Evolutionary conservation across 37 sponge, comb jelly and placozoan species (phyloP), one percentile per base, ranked within the genome.

Genomic region (Halichondria panicea): DNA sequence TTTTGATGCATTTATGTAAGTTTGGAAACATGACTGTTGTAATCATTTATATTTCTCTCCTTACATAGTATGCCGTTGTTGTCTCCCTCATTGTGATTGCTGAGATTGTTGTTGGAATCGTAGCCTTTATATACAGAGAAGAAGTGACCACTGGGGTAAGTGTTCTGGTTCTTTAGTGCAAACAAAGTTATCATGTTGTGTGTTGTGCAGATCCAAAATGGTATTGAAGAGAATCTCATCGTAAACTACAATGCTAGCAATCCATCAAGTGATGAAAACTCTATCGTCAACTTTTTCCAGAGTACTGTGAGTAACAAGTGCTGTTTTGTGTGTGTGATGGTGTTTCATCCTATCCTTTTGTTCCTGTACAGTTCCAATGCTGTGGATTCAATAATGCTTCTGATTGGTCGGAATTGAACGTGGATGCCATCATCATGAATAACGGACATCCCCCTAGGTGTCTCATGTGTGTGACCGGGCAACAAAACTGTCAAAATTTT

Each of bases 41-140:
- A 5, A 22, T 66, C n/a, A 72, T 54, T 27, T 66, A 21, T n/a
- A n/a, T n/a, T n/a, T n/a, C 41, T 65, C 37, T 25, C 55, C 24
- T 27, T 50, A 68, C 44, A 44, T 57, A 89, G 89, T 89, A 79
- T 59, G 64, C 76, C 28, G 40, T 60, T 31, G 40, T 73, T n/a
- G 43, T 89, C 42, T n/a, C 58, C 4, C 4, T 89, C 57, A 79
- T 89, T 39, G 67, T 89, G 1, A n/a, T 89, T 6, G 53, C 83
- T 33, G 76, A 83, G 71, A 38, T 82, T 40, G 79, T 83, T 43
- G 84, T 72, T 34, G 89, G 70, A 31, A 79, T 89, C 40, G 61
- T 89, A 0, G 84, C 56, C 5, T 83, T 79, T 53, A 69, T 89
- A 34, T 89, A 68, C 69, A 24, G 67, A 28, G 89, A 79, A 31